These are phyloP conservation scores for Andricus grossulariae DNA, from an alignment of 1,140 invertebrate species.

Conservation along the genomic window DNA sequence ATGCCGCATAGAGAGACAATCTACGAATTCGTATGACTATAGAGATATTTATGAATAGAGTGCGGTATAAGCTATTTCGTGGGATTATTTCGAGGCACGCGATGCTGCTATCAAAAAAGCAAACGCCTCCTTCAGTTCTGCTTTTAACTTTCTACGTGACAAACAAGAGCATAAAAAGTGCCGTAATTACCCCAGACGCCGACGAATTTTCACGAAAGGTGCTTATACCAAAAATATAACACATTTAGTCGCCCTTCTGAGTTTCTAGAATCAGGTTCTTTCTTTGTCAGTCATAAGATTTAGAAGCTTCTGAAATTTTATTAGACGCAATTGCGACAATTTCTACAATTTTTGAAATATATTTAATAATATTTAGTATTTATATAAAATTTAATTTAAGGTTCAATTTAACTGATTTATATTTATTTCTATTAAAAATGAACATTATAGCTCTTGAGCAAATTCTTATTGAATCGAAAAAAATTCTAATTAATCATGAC, in stretches of 20 bases:
- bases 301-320: not conserved
- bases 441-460: constrained; percentile 15
- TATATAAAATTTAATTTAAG: not conserved
- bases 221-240: constrained; percentile 18
- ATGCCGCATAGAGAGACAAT: constrained; percentile 32
- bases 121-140: constrained; percentile 45
- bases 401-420: not conserved
- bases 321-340: not conserved
- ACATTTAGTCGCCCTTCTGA: constrained; percentile 7
- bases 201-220: constrained; percentile 26
- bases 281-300: not conserved
- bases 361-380: not conserved
- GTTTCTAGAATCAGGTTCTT: constrained; percentile 22
- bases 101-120: constrained; percentile 57
- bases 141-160: constrained; percentile 49
- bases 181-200: constrained; percentile 37
- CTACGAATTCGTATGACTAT: constrained; percentile 43
- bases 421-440: not conserved
- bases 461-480: constrained; percentile 10
- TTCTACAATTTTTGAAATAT: not conserved
- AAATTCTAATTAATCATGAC: constrained; percentile 17
- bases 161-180: constrained; percentile 46
- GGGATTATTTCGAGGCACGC: constrained; percentile 66
- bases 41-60: constrained; percentile 44
- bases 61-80: constrained; percentile 48